Base-by-base conservation (phyloP, 1,140 invertebrate species). In the Yoshiicerus persimilis region DNA sequence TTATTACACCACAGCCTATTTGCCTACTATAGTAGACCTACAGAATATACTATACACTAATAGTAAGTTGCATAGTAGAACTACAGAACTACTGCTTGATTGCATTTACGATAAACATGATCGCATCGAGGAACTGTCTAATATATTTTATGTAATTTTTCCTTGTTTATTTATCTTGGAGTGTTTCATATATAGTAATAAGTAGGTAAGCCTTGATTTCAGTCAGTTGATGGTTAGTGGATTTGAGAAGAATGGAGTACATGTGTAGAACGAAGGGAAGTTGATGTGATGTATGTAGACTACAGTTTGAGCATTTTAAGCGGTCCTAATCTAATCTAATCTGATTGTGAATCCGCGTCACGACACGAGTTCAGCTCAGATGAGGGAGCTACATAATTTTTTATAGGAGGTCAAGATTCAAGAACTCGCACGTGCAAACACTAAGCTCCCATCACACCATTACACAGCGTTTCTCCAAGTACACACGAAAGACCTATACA, bases 361-460 rank as follows among this genome's bases (percentile, higher is more conserved):
- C 83, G 83, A 84, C 83, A 84, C 83, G 30, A 84, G 83, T 56
- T 47, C 23, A 84, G 75, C 75, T 36, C 34, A 34, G 83, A 84
- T 84, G 83, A 84, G 47, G 83, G 83, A 84, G 83, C 83, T 84
- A 84, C 83, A 84, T 47, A n/a, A 56, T 41, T 84, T 70, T 66
- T 70, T 86, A 66, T 70, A 88, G 41, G 77, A 88, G 87, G 87
- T 88, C 87, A 88, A 88, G 83, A 56, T 84, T 88, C 75, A 85
- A 80, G 87, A 88, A 70, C 87, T 88, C 87, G 87, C 87, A 88
- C 87, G 87, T 88, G 87, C 87, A 84, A 38, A 30, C 80, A 66
- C 85, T 56, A 30, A 56, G 30, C 39, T 47, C 32, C 10, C 77
- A 36, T 83, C 39, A 32, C 39, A 56, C 25, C 56, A 64, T 84